These are phyloP conservation scores for Protobothrops mucrosquamatus DNA, from an alignment of 2,113 vertebrate species.

Conservation along the genomic window DNA sequence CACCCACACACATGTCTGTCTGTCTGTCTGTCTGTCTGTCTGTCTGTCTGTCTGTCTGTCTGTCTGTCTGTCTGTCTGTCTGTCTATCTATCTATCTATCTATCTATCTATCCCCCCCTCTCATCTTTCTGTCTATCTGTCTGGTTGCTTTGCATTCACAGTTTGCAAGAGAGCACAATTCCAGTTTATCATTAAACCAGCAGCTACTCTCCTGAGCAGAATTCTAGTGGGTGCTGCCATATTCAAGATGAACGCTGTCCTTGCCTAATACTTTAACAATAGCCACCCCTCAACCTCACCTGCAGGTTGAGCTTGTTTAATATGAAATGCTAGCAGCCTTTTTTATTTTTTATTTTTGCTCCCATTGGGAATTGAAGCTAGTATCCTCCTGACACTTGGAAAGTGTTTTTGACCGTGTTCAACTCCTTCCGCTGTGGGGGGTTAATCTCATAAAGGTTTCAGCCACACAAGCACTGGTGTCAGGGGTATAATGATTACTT, in stretches of 20 bases:
- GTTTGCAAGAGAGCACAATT: not conserved
- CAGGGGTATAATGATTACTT: constrained; percentile 83
- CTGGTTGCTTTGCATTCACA: not conserved
- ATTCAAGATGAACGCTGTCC: not conserved
- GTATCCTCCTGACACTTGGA: constrained; percentile 70
- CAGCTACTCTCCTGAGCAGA: constrained; percentile 2
- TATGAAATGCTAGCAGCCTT: constrained; percentile 45
- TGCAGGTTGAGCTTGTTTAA: constrained; percentile 38
- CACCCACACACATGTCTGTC: no score
- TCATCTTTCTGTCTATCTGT: not conserved
- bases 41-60: no score
- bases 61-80: no score
- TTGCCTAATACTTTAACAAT: not conserved
- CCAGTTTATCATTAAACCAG: constrained; percentile 33
- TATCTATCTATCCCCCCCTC: no score
- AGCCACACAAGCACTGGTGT: constrained; percentile 76
- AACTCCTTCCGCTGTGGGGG: constrained; percentile 73
- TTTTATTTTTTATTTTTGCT: constrained; percentile 35
- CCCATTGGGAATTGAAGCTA: constrained; percentile 56
- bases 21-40: no score
- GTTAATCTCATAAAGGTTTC: constrained; percentile 82
- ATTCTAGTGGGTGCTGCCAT: constrained; percentile 13
- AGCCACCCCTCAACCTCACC: not conserved
- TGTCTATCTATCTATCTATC: no score
- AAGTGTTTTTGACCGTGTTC: constrained; percentile 72